phyloP scores from a whole-genome alignment of 2,888 invertebrate genomes.

The Terebella lapidaria region DNA sequence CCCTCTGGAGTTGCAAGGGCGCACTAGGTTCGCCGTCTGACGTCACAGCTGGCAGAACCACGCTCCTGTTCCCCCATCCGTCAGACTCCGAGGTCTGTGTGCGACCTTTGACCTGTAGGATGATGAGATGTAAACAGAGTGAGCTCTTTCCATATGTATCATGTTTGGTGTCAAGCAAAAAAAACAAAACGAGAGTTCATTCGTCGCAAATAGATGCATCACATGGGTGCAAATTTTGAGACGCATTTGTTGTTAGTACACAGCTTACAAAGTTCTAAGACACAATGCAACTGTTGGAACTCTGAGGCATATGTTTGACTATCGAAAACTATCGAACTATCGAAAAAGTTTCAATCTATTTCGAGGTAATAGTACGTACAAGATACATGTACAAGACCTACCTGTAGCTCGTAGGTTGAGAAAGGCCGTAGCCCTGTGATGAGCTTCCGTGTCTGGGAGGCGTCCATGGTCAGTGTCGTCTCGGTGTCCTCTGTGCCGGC shows the following conservation, averaged over 20 bases:
- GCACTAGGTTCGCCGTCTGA: constrained; percentile 61
- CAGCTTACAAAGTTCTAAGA: too few relatives aligned
- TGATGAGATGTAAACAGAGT: not conserved
- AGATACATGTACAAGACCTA: too few relatives aligned
- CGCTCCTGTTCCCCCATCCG: constrained; percentile 31
- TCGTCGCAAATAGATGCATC: too few relatives aligned
- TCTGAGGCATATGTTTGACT: too few relatives aligned
- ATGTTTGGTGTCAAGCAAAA: too few relatives aligned
- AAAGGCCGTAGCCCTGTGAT: constrained; percentile 14
- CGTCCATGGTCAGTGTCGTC: not conserved
- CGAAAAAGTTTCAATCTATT: too few relatives aligned
- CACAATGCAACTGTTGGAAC: too few relatives aligned
- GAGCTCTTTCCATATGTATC: not conserved
- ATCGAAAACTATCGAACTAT: too few relatives aligned
- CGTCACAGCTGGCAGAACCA: constrained; percentile 23
- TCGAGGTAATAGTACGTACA: too few relatives aligned
- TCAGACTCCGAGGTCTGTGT: constrained; percentile 23
- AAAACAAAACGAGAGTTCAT: too few relatives aligned
- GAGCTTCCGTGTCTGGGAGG: not conserved
- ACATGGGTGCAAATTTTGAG: too few relatives aligned
- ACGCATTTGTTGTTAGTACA: too few relatives aligned
- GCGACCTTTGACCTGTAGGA: constrained; percentile 34
- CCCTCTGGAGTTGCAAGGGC: constrained; percentile 62
- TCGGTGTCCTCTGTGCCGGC: not conserved
- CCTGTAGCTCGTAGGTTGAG: constrained; percentile 24